A percentile compares a stretch with the other conserved stretches of the same genome.
phyloP scores from a whole-genome alignment of 2,888 invertebrate genomes.

The Pachliopta kotzebuea region DNA sequence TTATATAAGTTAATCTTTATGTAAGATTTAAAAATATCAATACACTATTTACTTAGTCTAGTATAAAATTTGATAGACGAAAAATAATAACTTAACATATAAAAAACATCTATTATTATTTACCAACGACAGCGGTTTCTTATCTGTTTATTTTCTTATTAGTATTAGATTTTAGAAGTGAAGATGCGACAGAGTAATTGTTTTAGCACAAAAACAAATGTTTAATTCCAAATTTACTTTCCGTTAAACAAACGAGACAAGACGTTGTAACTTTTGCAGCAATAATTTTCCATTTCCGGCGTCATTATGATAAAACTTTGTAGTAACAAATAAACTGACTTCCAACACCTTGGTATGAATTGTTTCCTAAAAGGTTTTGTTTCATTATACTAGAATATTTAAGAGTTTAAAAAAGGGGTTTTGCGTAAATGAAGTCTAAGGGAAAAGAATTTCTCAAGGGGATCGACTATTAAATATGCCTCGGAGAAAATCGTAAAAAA shows the following conservation, averaged over 20 bases:
- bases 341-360: slow-evolving; percentile 15
- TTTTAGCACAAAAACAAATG: not conserved
- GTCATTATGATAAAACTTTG: slow-evolving; percentile 21
- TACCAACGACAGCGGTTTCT: no score
- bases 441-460: slow-evolving; percentile 28
- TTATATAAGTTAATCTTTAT: no score
- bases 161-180: no score
- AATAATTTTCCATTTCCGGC: slow-evolving; percentile 21
- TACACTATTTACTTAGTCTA: no score
- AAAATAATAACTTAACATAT: no score
- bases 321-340: slow-evolving; percentile 17
- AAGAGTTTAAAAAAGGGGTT: slow-evolving; percentile 21
- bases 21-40: no score
- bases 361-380: slow-evolving; percentile 20
- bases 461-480: slow-evolving; percentile 31
- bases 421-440: slow-evolving; percentile 9
- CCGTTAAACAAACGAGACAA: slow-evolving; percentile 7
- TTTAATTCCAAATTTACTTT: slow-evolving; percentile 1
- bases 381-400: slow-evolving; percentile 22
- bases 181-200: no score
- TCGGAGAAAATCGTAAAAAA: slow-evolving; percentile 30
- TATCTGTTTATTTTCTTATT: no score
- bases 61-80: no score
- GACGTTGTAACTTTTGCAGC: slow-evolving; percentile 9
- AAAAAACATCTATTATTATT: no score